Base-by-base conservation (phyloP, 2,888 invertebrate species). In the Idaea straminata region DNA sequence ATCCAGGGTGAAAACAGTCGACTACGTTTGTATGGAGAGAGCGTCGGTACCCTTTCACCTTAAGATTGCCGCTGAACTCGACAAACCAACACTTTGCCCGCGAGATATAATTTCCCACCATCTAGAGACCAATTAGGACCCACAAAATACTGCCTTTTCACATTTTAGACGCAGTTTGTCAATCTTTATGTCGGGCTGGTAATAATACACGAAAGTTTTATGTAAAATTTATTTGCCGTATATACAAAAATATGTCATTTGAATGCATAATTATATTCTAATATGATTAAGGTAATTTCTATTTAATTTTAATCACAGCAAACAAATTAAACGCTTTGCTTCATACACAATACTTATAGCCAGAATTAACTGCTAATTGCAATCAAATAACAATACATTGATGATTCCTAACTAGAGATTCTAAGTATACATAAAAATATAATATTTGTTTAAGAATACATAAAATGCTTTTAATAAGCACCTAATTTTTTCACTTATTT, bases 161-260 rank as follows among this genome's bases (percentile, higher is more conserved):
- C 70, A 71, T 74, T 74, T 75, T 69, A 68, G 72, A 72, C 71
- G 69, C 71, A 72, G 72, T 75, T 74, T 69, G 63, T 70, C 74
- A 76, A 75, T 75, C 66, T 75, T 70, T 67, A 73, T 76, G 72
- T 38, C 61, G 58, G 66, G 66, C 60, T 34, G 57, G 63, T 64
- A 77, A 72, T 68, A 78, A 81, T 69, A 71, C 34, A 60, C 4
- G 57, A 63, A 61, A 59, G 62, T 75, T 73, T 74, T 70, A 74
- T 77, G 72, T 72, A 83, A 83, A 83, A 77, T 87, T 82, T 86
- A 86, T 88, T 88, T 78, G 71, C 71, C 72, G 69, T 81, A 76
- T 74, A 79, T 87, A 87, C 80, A 89, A 89, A 89, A 89, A 89
- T 88, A 87, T 73, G 80, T 83, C 74, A 79, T 80, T 76, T 74